Conservation (phyloP, 2,888 invertebrate species). For the Trissolcus brochymenae region DNA sequence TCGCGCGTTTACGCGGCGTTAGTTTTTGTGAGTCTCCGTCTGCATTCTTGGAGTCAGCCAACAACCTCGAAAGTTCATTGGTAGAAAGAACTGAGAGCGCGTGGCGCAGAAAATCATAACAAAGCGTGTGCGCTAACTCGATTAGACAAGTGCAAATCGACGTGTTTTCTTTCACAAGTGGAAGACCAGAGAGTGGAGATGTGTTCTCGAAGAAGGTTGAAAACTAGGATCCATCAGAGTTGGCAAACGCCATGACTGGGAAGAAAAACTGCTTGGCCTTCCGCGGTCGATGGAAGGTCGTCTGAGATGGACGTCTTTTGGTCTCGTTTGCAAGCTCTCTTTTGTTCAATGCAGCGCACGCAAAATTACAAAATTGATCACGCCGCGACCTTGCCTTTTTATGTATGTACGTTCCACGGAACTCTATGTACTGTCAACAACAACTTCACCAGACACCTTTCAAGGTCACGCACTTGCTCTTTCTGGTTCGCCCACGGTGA, state of each 20-base stretch:
- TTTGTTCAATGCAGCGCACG: conserved; percentile 47
- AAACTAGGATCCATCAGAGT: not conserved
- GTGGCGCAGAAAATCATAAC: conserved; percentile 14
- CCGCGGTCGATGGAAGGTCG: conserved; percentile 33
- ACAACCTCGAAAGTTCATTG: conserved; percentile 66
- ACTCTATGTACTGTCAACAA: conserved; percentile 49
- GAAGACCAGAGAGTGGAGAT: not conserved
- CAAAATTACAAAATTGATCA: conserved; percentile 56
- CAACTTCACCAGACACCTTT: conserved; percentile 61
- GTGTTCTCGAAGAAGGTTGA: not conserved
- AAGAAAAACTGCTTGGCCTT: conserved; percentile 36
- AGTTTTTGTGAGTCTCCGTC: conserved; percentile 65
- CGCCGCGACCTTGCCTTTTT: conserved; percentile 51
- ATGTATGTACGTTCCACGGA: conserved; percentile 30
- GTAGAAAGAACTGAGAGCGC: conserved; percentile 44
- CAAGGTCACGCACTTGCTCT: conserved; percentile 58
- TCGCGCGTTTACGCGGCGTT: conserved; percentile 49
- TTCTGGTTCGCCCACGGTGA: not conserved
- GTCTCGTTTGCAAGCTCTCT: too few species aligned
- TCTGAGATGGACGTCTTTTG: conserved; percentile 1
- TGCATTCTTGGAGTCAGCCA: conserved; percentile 69
- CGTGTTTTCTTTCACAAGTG: not conserved
- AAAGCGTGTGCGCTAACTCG: conserved; percentile 1
- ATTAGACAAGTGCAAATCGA: not conserved
- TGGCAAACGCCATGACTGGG: conserved; percentile 4